These are phyloP conservation scores for Syrrhaptes paradoxus DNA, from an alignment of 2,113 vertebrate species.

Conservation along the genomic window DNA sequence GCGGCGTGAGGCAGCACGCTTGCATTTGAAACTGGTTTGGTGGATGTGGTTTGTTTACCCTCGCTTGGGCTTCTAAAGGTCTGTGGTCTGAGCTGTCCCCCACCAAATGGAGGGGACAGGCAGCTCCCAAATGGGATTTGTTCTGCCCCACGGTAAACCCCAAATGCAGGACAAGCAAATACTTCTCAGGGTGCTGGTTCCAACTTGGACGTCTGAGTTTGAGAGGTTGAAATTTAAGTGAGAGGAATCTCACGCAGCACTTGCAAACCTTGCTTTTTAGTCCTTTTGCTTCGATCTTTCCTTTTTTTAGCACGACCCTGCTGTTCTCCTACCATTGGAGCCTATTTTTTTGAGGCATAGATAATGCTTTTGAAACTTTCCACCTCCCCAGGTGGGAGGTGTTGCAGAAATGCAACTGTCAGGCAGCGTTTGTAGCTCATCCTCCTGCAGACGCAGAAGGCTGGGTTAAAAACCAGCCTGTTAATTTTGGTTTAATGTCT, in stretches of 20 bases:
- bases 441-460: neutral
- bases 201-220: neutral
- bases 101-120: no score
- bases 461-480: neutral
- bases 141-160: neutral
- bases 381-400: neutral
- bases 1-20: fast-evolving
- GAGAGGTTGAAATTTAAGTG: neutral
- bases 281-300: neutral
- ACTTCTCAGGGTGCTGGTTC: neutral
- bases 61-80: fast-evolving
- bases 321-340: neutral
- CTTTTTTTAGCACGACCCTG: neutral
- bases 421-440: neutral
- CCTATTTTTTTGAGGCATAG: neutral
- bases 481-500: neutral
- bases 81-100: neutral
- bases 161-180: fast-evolving
- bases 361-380: neutral
- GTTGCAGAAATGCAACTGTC: neutral
- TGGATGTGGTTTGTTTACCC: neutral
- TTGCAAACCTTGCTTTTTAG: neutral
- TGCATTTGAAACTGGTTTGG: neutral
- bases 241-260: neutral
- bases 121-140: fast-evolving